Evolutionary conservation across 2,888 invertebrate genomes (phyloP), one percentile per base, ranked within the genome.

Genomic region (Lepetodrilus schrolli): DNA sequence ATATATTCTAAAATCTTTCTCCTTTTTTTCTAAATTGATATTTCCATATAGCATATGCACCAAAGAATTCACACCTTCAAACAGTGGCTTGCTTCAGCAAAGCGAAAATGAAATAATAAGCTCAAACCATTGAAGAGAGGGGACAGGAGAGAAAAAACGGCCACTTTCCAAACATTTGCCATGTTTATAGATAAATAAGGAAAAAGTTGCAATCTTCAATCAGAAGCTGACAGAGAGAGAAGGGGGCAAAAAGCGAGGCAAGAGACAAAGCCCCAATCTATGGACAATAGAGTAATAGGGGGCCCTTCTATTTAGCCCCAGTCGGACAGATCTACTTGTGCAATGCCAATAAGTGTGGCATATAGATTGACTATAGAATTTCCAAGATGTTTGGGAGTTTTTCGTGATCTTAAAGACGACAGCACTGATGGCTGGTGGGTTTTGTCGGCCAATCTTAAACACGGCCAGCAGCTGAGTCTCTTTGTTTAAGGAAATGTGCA

Each of bases 281-380:
- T 26, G 58, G 30, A 58, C 58, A 58, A 58, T 30, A 34, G 51
- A 34, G 2, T 30, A 8, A n/a, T n/a, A 8, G 26, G 58, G 34
- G n/a, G 17, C 26, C 30, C 34, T 10, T 30, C 17, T 58, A 58
- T 58, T 34, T 58, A 30, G 58, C 26, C 30, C 34, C 30, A 58
- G n/a, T n/a, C 58, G 34, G 7, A 58, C n/a, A 17, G 13, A 58
- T 58, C 58, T 58, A 58, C 58, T 58, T 58, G 58, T 34, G 2
- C 30, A 30, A 26, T 30, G 58, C 34, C 58, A 58, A 58, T 58
- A 58, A 58, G 58, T 58, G 58, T 58, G 58, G 26, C 58, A 34
- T 17, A 58, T 58, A 58, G 58, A 58, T 58, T 58, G 58, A 58
- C 58, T 58, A 58, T 58, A 58, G 58, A 58, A 58, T 58, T 58